phyloP scores from a whole-genome alignment of 2,888 invertebrate genomes.

The Myopa testacea region DNA sequence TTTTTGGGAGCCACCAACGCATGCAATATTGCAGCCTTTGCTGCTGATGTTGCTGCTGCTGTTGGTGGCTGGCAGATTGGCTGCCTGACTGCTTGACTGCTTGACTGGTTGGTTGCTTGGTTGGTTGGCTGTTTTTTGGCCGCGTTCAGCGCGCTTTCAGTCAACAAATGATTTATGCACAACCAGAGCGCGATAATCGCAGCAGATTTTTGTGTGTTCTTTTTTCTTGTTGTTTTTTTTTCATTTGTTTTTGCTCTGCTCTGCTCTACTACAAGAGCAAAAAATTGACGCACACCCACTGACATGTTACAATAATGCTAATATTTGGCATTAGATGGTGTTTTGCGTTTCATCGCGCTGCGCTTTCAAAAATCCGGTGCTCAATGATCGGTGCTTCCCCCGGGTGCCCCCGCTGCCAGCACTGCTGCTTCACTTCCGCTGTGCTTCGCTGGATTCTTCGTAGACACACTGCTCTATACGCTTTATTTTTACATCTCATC shows the following conservation, averaged over 20 bases:
- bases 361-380: not conserved
- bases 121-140: constrained; percentile 12
- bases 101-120: not conserved
- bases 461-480: too few relatives aligned
- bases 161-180: constrained; percentile 51
- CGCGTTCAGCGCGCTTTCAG: constrained; percentile 33
- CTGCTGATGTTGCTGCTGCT: not conserved
- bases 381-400: not conserved
- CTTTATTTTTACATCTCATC: too few relatives aligned
- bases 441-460: not conserved
- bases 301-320: constrained; percentile 20
- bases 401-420: too few relatives aligned
- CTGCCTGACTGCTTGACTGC: too few relatives aligned
- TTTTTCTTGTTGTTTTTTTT: not conserved
- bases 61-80: not conserved
- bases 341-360: not conserved
- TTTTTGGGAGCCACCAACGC: not conserved
- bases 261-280: constrained; percentile 6
- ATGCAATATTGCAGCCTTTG: not conserved
- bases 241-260: constrained; percentile 18
- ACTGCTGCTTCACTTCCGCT: not conserved
- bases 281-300: not conserved
- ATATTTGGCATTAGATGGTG: constrained; percentile 37
- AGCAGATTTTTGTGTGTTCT: constrained; percentile 39
- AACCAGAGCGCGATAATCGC: constrained; percentile 50